Percentiles rank a stretch among this genome's conserved stretches.
Evolutionary conservation across 2,888 invertebrate species (phyloP).

Genomic region (Dexiosoma caninum): DNA sequence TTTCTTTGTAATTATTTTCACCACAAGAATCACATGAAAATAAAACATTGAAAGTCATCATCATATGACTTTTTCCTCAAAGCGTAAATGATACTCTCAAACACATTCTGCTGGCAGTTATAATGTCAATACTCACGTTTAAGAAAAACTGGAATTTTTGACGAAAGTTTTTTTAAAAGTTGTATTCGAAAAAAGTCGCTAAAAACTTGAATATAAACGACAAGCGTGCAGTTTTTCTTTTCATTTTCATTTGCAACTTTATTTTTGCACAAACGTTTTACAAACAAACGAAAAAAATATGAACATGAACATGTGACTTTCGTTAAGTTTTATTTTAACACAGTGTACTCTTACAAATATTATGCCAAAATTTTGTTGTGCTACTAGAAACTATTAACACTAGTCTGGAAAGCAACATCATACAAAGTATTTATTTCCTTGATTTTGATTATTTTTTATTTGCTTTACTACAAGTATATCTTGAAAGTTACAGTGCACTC

Average conservation of each 20-base stretch:
- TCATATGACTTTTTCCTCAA: not conserved
- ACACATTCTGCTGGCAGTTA: not conserved
- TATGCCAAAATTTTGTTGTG: not conserved
- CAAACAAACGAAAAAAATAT: no score
- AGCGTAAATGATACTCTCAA: not conserved
- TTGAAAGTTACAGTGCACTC: no score
- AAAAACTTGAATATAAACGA: not conserved
- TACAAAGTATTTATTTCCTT: constrained; percentile 24
- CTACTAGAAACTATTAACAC: not conserved
- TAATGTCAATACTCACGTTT: not conserved
- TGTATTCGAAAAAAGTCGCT: not conserved
- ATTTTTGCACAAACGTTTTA: not conserved
- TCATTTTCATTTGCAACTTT: not conserved
- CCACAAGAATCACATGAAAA: not conserved
- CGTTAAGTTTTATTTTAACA: not conserved
- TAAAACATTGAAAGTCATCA: not conserved
- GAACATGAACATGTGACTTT: not conserved
- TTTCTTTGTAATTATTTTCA: not conserved
- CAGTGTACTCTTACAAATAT: not conserved
- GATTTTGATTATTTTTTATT: constrained; percentile 22
- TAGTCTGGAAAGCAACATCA: not conserved
- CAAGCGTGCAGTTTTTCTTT: not conserved
- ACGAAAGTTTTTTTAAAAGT: not conserved
- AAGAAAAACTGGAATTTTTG: not conserved
- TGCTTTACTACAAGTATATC: no score